Evolutionary conservation across 2,888 invertebrate genomes (phyloP).

Genomic region (Lepidochrysops patricia): DNA sequence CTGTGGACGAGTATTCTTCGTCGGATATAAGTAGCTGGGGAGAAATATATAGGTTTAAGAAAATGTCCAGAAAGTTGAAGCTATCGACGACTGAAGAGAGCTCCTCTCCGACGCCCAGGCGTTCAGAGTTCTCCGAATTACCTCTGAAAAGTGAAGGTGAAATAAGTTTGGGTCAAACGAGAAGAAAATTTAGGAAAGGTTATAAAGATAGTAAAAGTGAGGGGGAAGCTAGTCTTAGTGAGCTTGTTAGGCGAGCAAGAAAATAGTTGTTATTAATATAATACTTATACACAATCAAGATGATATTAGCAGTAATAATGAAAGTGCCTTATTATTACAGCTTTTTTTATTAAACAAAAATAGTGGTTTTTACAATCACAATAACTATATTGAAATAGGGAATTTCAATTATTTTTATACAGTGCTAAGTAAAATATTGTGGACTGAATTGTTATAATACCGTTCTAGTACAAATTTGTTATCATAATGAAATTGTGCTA

Average conservation of each 20-base stretch:
- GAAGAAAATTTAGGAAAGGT: slow-evolving; percentile 28
- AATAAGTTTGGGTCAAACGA: slow-evolving; percentile 38
- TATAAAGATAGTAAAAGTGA: slow-evolving; percentile 35
- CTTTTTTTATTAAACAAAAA: not conserved
- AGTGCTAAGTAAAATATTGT: slow-evolving; percentile 23
- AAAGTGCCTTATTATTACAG: slow-evolving; percentile 18
- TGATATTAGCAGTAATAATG: too few relatives aligned
- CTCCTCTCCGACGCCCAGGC: slow-evolving; percentile 38
- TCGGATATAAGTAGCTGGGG: slow-evolving; percentile 66
- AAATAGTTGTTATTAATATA: slow-evolving; percentile 12
- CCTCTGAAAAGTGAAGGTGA: slow-evolving; percentile 59
- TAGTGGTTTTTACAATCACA: not conserved
- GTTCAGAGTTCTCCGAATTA: slow-evolving; percentile 39
- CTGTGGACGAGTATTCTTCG: slow-evolving; percentile 50
- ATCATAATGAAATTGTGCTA: slow-evolving; percentile 42
- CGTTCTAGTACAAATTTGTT: slow-evolving; percentile 60
- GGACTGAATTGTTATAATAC: slow-evolving; percentile 33
- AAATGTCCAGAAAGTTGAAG: slow-evolving; percentile 33
- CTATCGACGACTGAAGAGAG: slow-evolving; percentile 42
- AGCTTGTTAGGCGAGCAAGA: slow-evolving; percentile 15
- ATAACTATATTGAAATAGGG: not conserved
- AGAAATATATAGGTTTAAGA: slow-evolving; percentile 47
- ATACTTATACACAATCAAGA: too few relatives aligned
- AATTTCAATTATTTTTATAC: not conserved
- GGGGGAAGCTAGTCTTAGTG: slow-evolving; percentile 45